Evolutionary conservation across 2,113 vertebrate genomes (phyloP).

Genomic region (Anhinga anhinga): DNA sequence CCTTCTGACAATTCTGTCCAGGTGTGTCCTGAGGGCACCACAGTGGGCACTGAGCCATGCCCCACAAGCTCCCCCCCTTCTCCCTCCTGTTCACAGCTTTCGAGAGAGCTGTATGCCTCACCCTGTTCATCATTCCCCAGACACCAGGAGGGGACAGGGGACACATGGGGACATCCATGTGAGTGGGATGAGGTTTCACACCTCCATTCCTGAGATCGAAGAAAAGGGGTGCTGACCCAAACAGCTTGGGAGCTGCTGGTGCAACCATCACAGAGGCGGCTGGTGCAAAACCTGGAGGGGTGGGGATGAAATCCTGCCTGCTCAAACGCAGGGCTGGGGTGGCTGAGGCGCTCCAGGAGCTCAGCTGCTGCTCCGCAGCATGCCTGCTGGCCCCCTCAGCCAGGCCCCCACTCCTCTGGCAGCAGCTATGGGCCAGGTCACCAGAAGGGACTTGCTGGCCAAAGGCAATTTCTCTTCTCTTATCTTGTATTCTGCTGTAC

Average conservation of each 20-base stretch:
- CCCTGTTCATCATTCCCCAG: rapidly evolving
- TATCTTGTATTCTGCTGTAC: background rate
- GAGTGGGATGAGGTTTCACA: background rate
- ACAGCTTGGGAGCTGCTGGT: background rate
- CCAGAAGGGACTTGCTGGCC: background rate
- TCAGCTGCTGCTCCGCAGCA: background rate
- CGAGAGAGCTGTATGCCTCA: rapidly evolving
- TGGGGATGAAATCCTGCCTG: background rate
- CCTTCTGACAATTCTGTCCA: background rate
- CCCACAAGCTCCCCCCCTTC: background rate
- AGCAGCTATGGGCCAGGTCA: rapidly evolving
- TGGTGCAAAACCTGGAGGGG: background rate
- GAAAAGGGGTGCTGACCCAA: background rate
- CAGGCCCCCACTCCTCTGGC: background rate
- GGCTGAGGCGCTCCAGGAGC: rapidly evolving
- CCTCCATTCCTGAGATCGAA: background rate
- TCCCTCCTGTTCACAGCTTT: background rate
- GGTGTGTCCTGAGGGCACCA: background rate
- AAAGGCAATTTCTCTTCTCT: background rate
- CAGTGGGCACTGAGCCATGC: rapidly evolving
- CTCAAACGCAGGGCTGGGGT: background rate
- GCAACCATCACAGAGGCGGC: background rate
- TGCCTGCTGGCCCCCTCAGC: rapidly evolving
- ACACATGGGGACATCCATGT: rapidly evolving
- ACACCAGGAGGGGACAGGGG: background rate